phyloP scores from a whole-genome alignment of 2,113 vertebrate species.

The Nycticebus coucang region DNA sequence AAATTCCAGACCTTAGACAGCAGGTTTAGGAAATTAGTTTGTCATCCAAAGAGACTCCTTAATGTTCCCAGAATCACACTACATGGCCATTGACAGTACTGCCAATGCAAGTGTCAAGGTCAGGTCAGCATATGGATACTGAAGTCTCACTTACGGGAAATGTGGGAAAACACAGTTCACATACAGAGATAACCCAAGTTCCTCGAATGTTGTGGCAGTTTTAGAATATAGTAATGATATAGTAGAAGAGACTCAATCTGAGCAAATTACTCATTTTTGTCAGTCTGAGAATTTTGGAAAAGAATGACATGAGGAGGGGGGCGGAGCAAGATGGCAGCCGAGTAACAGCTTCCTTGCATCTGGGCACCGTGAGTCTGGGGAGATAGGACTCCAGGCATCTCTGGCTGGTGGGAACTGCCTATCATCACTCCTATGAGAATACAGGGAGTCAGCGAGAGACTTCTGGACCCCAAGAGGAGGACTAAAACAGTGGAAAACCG shows the following conservation, averaged over 20 bases:
- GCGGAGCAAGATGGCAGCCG: too few relatives aligned
- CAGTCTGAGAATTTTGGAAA: neutral
- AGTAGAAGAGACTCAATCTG: neutral
- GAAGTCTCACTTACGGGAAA: conserved; percentile 54
- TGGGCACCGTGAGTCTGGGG: too few relatives aligned
- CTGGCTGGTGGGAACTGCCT: too few relatives aligned
- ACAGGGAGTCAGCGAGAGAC: too few relatives aligned
- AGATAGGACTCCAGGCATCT: too few relatives aligned
- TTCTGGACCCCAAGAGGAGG: too few relatives aligned
- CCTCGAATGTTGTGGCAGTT: conserved; percentile 6
- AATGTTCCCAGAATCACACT: neutral
- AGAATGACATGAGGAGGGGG: neutral
- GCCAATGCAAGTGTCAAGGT: conserved; percentile 57
- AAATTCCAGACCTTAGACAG: conserved; percentile 30
- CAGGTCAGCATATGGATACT: conserved; percentile 48
- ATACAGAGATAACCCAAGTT: neutral
- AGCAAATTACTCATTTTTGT: neutral
- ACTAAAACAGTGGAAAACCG: too few relatives aligned
- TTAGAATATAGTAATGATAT: conserved; percentile 9
- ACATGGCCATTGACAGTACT: conserved; percentile 38
- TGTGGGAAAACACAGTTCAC: conserved; percentile 30
- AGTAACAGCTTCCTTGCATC: too few relatives aligned
- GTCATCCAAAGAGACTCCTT: conserved; percentile 37
- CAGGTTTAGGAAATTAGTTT: conserved; percentile 60
- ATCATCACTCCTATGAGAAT: too few relatives aligned